Evolutionary conservation across 1,140 invertebrate genomes (phyloP), one percentile per base, ranked within the genome.

Genomic region (Meloidogyne exigua): DNA sequence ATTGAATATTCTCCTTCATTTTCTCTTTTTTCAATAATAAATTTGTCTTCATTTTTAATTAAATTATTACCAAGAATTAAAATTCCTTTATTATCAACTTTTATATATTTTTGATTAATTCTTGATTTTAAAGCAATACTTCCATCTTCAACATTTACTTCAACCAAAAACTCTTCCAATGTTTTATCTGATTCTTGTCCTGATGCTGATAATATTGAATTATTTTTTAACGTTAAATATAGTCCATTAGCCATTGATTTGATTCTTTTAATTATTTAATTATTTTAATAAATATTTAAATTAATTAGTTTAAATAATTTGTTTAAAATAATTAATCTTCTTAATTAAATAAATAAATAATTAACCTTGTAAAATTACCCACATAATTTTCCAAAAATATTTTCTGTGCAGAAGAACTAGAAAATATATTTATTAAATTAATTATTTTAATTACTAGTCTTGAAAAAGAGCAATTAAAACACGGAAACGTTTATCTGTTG

Each of bases 381-480:
- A 70, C 12, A 36, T 44, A 70, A 70, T 70, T 70, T 32, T 42
- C 12, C 32, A 57, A 13, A 23, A 39, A 44, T 23, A 25, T 32
- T 36, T 26, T 2, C 18, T 70, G 68, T 18, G 21, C 25, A 5
- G 49, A 39, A 5, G 49, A 69, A 69, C 49, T 69, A 39, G 42
- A 70, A 44, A 15, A 44, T 32, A n/a, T n/a, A 69, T 28, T 32
- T 25, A 32, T 49, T 21, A 3, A 42, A 15, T 62, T n/a, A 15
- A 28, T 71, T 49, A 7, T n/a, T 9, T 5, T n/a, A 18, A 25
- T 21, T 21, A 69, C 68, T 69, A 23, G 39, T 42, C 23, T 44
- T 71, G 69, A 62, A 71, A 44, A 15, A 71, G n/a, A 9, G 69
- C 69, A 62, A 71, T 71, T 44, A 71, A 18, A 25, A 71, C 39